Evolutionary conservation across 2,113 vertebrate genomes (phyloP).

Genomic region (Atlantisia rogersi): DNA sequence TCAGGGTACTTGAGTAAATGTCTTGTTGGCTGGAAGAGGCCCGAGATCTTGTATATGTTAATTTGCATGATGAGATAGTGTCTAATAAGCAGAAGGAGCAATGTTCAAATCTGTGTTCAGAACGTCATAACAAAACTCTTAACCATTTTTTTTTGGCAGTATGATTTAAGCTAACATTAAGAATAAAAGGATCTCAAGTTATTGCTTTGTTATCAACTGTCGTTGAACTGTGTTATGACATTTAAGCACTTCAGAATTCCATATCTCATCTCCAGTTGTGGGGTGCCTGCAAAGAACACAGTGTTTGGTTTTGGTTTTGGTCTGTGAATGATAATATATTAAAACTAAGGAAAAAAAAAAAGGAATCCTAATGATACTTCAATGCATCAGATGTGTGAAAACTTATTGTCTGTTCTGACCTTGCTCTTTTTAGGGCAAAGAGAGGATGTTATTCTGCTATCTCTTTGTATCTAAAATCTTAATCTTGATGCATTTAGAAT

Average conservation of each 20-base stretch:
- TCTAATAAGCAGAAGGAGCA: background rate
- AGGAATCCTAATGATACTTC: background rate
- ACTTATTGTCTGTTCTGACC: background rate
- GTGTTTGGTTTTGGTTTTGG: background rate
- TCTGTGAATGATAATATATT: background rate
- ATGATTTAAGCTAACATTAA: background rate
- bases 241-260: background rate
- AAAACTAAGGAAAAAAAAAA: background rate
- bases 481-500: background rate
- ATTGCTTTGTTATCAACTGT: background rate
- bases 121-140: background rate
- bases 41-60: background rate
- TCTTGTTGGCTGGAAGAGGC: background rate
- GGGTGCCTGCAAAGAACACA: background rate
- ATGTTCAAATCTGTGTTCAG: background rate
- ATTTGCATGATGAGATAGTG: background rate
- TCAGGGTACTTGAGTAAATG: background rate
- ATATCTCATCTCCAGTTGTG: background rate
- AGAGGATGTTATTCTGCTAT: background rate
- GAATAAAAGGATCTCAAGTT: background rate
- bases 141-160: background rate
- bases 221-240: background rate
- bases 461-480: background rate
- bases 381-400: background rate
- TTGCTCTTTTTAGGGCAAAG: background rate